phyloP scores from a whole-genome alignment of 2,113 vertebrate species.

The Numida meleagris region DNA sequence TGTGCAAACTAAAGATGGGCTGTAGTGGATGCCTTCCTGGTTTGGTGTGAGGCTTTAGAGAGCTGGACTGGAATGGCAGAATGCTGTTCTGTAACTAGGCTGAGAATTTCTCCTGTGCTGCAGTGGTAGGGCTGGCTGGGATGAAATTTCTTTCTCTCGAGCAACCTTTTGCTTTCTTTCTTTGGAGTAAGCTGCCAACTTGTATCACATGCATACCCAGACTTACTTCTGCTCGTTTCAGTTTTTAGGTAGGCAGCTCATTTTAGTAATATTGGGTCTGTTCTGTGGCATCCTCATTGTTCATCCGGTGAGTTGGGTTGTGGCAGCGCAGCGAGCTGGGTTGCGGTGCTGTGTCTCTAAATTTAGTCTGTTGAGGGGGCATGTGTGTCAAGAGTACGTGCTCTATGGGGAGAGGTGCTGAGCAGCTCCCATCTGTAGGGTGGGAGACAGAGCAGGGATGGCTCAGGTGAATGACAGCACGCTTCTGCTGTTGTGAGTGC shows the following conservation, averaged over 20 bases:
- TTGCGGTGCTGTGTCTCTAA: fast-evolving
- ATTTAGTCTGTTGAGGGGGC: fast-evolving
- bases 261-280: not conserved
- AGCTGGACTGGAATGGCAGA: no score
- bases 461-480: not conserved
- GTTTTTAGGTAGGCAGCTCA: not conserved
- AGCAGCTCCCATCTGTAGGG: fast-evolving
- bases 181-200: not conserved
- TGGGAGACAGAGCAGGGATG: not conserved
- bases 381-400: fast-evolving
- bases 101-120: no score
- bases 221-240: not conserved
- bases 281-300: not conserved
- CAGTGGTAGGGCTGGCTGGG: not conserved
- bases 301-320: not conserved
- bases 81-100: no score
- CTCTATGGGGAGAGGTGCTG: no score
- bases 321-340: not conserved
- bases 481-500: not conserved
- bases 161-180: not conserved
- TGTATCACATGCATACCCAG: not conserved
- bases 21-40: no score
- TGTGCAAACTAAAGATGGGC: not conserved
- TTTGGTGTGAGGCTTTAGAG: no score
- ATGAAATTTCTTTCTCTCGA: not conserved